These are phyloP conservation scores for Galerucella pusilla DNA, from an alignment of 2,888 invertebrate genomes.

Conservation along the genomic window DNA sequence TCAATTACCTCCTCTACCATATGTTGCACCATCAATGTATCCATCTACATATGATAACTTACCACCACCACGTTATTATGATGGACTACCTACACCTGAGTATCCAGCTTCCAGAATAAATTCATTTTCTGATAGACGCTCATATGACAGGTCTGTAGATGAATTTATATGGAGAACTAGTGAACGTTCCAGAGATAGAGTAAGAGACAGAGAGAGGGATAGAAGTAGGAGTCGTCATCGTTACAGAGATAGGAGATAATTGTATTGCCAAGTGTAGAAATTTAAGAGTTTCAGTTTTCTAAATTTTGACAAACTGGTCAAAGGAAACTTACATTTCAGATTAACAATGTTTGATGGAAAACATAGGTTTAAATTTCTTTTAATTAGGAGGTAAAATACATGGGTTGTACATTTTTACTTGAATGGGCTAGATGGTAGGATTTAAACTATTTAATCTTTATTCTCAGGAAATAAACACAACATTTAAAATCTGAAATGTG, in stretches of 20 bases:
- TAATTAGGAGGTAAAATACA: not conserved
- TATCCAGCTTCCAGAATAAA: slow-evolving; percentile 72
- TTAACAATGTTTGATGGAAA: not conserved
- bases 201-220: slow-evolving; percentile 47
- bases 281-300: not conserved
- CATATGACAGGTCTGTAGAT: slow-evolving; percentile 90
- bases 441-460: too few species aligned
- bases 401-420: too few species aligned
- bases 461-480: too few species aligned
- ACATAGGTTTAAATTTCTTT: not conserved
- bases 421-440: too few species aligned
- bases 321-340: slow-evolving; percentile 1
- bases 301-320: slow-evolving; percentile 3
- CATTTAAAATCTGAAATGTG: too few species aligned
- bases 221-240: slow-evolving; percentile 62
- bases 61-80: slow-evolving; percentile 81
- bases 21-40: slow-evolving; percentile 75
- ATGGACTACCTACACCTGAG: slow-evolving; percentile 81
- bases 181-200: slow-evolving; percentile 59
- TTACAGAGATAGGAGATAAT: slow-evolving; percentile 66
- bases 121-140: slow-evolving; percentile 70
- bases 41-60: slow-evolving; percentile 42
- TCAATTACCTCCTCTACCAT: slow-evolving; percentile 86
- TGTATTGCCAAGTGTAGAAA: not conserved
- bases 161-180: slow-evolving; percentile 88